These are phyloP conservation scores for Leucania comma DNA, from an alignment of 2,888 invertebrate species.

Conservation along the genomic window DNA sequence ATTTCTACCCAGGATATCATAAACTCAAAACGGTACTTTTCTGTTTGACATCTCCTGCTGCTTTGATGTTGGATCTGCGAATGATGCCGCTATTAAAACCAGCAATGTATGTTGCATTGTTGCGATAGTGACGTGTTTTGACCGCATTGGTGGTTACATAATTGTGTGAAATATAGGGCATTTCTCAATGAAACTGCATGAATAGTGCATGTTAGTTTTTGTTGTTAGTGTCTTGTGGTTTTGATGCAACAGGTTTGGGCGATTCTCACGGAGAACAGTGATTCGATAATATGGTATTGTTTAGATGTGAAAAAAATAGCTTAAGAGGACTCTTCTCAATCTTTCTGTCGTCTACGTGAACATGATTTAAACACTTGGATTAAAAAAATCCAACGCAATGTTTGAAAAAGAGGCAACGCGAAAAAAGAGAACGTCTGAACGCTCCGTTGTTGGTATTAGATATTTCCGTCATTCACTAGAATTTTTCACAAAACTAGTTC, in stretches of 20 bases:
- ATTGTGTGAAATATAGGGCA: conserved; percentile 71
- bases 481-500: too few relatives aligned
- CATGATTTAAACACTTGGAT: too few relatives aligned
- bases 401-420: too few relatives aligned
- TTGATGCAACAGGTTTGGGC: conserved; percentile 42
- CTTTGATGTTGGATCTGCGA: conserved; percentile 22
- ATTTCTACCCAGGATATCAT: conserved; percentile 32
- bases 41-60: conserved; percentile 34
- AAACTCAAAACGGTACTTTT: conserved; percentile 6
- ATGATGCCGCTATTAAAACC: conserved; percentile 27
- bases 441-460: too few relatives aligned
- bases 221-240: conserved; percentile 33
- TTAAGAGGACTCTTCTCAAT: too few relatives aligned
- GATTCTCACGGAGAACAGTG: conserved; percentile 10
- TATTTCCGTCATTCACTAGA: too few relatives aligned
- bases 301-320: too few relatives aligned
- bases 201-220: conserved; percentile 49
- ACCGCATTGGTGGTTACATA: conserved; percentile 43
- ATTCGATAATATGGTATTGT: background rate
- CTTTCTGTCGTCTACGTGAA: too few relatives aligned
- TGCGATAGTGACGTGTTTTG: conserved; percentile 14
- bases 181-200: conserved; percentile 64
- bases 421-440: too few relatives aligned
- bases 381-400: too few relatives aligned
- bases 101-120: conserved; percentile 52